Base-by-base conservation (phyloP, 2,888 invertebrate genomes). In the Tenodera sinensis region DNA sequence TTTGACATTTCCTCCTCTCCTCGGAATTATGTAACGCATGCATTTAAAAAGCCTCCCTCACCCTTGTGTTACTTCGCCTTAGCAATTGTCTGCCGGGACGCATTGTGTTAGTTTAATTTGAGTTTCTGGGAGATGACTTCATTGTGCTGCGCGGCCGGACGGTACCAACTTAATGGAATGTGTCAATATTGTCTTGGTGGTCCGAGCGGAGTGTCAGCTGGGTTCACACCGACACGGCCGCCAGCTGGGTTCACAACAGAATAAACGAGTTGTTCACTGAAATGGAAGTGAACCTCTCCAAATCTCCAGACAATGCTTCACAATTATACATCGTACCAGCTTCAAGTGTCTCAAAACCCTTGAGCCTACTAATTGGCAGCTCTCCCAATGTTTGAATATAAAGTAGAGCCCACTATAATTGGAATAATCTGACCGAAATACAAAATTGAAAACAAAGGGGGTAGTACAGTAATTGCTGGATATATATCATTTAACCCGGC, bases 161-260 rank as follows among this genome's bases (percentile, higher is more conserved):
- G 86, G 25, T 27, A 71, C 47, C 86, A 30, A 86, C 28, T 86
- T 86, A 86, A 86, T 86, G 86, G 81, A 86, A 86, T 86, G 86
- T 86, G 86, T 86, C 86, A 86, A 86, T 86, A 86, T 85, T 85
- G 85, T 85, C 85, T 54, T 85, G 85, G 85, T 54, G n/a, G 84
- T 15, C 84, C 84, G 42, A 42, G 42, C 34, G 34, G 28, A 20
- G 54, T 71, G 54, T 20, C 54, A 71, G 54, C 54, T 71, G 20
- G 20, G 54, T 25, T 71, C 54, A 71, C 54, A 71, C 54, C 54
- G 20, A 20, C 54, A 20, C 54, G 54, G 15, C 54, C 54, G 54
- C 54, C 54, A 71, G 54, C 54, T 71, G 54, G 20, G 54, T 71
- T 71, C 54, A 71, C 54, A 71, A 71, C 20, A 20, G 54, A 71